phyloP scores from a whole-genome alignment of 2,113 vertebrate species.

The Numida meleagris region DNA sequence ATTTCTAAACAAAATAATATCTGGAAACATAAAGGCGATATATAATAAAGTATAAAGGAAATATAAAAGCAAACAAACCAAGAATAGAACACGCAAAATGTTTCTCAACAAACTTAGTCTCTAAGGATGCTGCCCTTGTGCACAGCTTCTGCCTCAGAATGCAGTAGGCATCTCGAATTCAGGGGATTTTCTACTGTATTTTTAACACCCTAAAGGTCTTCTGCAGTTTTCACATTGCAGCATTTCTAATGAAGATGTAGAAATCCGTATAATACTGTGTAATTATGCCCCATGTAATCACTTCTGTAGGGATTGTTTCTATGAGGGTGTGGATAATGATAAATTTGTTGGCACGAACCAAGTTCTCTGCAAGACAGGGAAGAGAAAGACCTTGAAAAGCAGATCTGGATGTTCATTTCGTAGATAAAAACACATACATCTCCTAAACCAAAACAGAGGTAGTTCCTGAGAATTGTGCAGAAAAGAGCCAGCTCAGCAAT shows the following conservation, averaged over 20 bases:
- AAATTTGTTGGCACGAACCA: background rate
- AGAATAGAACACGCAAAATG: background rate
- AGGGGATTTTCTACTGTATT: background rate
- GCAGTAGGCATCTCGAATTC: background rate
- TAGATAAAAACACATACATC: background rate
- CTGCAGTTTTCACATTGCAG: background rate
- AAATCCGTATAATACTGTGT: background rate
- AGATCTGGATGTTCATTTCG: background rate
- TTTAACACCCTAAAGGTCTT: background rate
- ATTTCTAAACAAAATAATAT: background rate
- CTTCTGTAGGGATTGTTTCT: background rate
- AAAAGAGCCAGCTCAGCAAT: background rate
- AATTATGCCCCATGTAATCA: background rate
- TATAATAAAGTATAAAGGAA: too few relatives aligned
- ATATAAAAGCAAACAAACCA: background rate
- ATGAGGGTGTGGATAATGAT: slow-evolving; percentile 10
- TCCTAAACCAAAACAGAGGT: background rate
- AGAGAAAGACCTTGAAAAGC: background rate
- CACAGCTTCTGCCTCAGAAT: background rate
- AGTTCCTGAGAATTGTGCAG: background rate
- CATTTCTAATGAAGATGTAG: background rate
- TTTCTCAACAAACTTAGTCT: background rate
- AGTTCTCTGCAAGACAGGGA: background rate
- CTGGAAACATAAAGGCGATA: background rate
- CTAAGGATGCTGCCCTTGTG: background rate